phyloP scores from a whole-genome alignment of 2,113 vertebrate species.

The Glaucidium brasilianum region DNA sequence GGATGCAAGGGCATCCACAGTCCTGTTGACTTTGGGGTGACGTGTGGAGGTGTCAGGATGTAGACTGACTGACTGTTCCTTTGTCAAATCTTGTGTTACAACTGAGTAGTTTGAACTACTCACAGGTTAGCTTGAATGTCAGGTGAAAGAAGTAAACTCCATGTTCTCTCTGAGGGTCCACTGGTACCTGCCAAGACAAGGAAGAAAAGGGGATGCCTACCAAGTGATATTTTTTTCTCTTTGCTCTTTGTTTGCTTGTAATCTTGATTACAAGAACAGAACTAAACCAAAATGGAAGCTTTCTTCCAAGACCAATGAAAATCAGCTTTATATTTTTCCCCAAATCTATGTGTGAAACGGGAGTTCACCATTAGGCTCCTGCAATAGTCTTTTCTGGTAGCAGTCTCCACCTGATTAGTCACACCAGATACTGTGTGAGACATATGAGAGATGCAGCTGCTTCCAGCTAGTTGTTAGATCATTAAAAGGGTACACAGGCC shows the following conservation, averaged over 20 bases:
- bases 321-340: not conserved
- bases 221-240: not conserved
- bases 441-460: not conserved
- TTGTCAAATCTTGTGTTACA: not conserved
- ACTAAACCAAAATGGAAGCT: not conserved
- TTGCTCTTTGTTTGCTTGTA: not conserved
- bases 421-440: not conserved
- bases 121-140: not conserved
- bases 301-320: not conserved
- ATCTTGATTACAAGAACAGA: not conserved
- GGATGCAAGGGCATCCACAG: not conserved
- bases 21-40: not conserved
- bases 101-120: not conserved
- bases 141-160: not conserved
- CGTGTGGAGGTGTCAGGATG: rapidly evolving
- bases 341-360: not conserved
- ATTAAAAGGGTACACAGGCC: not conserved
- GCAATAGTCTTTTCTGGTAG: not conserved
- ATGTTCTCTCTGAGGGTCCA: not conserved
- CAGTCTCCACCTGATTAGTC: not conserved
- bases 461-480: not conserved
- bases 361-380: not conserved
- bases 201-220: not conserved
- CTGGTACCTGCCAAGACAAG: not conserved
- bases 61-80: not conserved